Evolutionary conservation across 35 echinoderm and acorn worm species (phyloP).

Genomic region (Hemicentrotus pulcherrimus): DNA sequence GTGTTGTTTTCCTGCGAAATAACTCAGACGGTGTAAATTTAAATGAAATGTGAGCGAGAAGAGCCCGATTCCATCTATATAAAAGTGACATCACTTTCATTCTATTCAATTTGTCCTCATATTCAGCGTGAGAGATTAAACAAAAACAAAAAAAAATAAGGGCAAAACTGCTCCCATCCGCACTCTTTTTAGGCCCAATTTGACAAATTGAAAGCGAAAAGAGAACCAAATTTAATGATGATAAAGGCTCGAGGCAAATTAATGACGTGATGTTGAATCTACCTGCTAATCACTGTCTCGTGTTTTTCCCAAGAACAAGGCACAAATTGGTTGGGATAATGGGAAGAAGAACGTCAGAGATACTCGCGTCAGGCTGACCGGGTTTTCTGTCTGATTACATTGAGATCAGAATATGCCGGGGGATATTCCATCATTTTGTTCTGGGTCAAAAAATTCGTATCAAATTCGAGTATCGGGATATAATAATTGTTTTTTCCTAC

Average conservation of each 20-base stretch:
- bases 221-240: not conserved
- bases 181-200: not conserved
- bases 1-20: not conserved
- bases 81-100: not conserved
- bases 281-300: not conserved
- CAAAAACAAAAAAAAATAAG: not conserved
- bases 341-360: not conserved
- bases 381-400: not conserved
- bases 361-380: not conserved
- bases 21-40: not conserved
- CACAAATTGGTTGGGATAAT: not conserved
- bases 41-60: not conserved
- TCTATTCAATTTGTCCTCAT: not conserved
- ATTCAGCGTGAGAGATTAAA: not conserved
- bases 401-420: not conserved
- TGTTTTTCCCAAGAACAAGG: not conserved
- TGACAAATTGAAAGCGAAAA: not conserved
- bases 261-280: not conserved
- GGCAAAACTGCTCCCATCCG: not conserved
- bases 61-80: not conserved
- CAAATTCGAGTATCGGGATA: not conserved
- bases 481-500: not conserved
- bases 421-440: not conserved
- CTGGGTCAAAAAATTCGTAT: not conserved
- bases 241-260: not conserved